Percentiles rank a stretch among this genome's conserved stretches.
Evolutionary conservation across 2,113 vertebrate species (phyloP).

Genomic region (Probosciger aterrimus): DNA sequence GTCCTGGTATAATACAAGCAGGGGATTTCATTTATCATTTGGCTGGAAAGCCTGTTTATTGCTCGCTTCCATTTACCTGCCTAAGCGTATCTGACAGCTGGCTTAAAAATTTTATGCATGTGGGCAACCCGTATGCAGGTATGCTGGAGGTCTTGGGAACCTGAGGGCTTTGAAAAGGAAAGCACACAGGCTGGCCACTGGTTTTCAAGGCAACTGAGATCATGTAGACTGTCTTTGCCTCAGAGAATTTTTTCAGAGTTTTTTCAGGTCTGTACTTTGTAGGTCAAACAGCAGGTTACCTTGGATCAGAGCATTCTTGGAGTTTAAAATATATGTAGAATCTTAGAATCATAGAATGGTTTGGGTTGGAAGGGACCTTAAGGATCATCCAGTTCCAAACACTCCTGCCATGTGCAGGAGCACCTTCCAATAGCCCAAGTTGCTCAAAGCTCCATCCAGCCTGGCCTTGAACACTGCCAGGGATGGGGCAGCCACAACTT

Average conservation of each 20-base stretch:
- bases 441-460: neutral
- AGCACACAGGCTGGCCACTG: neutral
- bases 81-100: neutral
- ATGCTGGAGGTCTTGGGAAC: neutral
- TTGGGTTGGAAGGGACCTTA: neutral
- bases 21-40: neutral
- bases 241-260: neutral
- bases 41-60: neutral
- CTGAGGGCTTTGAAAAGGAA: neutral
- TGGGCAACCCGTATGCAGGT: neutral
- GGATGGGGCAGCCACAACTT: neutral
- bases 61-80: neutral
- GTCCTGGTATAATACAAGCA: neutral
- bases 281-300: neutral
- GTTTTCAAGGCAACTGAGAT: neutral
- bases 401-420: neutral
- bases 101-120: neutral
- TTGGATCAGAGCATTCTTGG: neutral
- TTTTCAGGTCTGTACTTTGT: neutral
- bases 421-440: neutral
- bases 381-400: neutral
- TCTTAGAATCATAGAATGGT: neutral
- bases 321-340: neutral
- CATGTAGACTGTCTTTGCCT: neutral
- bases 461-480: neutral